These are phyloP conservation scores for Brienomyrus brachyistius DNA, from an alignment of 2,113 vertebrate species.

Conservation along the genomic window DNA sequence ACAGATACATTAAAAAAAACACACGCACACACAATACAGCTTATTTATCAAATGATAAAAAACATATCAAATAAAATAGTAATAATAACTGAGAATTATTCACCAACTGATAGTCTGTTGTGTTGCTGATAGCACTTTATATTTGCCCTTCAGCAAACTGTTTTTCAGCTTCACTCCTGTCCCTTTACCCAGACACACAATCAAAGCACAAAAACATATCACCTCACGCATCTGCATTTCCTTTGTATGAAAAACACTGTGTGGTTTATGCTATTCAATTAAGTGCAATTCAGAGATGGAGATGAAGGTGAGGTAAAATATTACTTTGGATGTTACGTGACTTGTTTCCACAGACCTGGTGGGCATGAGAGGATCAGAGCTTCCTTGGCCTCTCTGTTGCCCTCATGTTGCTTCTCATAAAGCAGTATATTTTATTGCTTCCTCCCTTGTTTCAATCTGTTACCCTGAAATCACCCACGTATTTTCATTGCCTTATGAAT, in stretches of 20 bases:
- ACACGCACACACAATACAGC: neutral
- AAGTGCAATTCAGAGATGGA: neutral
- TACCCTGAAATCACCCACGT: neutral
- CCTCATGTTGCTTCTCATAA: neutral
- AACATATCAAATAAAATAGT: neutral
- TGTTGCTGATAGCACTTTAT: neutral
- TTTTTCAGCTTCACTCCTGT: neutral
- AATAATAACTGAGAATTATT: neutral
- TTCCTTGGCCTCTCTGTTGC: neutral
- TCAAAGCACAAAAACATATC: neutral
- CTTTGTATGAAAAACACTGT: neutral
- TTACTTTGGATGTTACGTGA: neutral
- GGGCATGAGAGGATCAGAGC: neutral
- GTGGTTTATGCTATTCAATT: neutral
- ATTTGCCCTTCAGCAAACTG: neutral
- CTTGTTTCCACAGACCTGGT: neutral
- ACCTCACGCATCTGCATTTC: neutral
- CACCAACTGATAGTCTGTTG: neutral
- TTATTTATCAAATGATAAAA: neutral
- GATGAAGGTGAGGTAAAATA: neutral
- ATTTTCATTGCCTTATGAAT: neutral
- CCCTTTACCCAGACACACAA: neutral
- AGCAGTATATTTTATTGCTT: neutral
- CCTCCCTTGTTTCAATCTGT: neutral
- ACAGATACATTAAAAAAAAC: neutral